These are phyloP conservation scores for Microctonus hyperodae DNA, from an alignment of 2,888 invertebrate genomes.

Conservation along the genomic window DNA sequence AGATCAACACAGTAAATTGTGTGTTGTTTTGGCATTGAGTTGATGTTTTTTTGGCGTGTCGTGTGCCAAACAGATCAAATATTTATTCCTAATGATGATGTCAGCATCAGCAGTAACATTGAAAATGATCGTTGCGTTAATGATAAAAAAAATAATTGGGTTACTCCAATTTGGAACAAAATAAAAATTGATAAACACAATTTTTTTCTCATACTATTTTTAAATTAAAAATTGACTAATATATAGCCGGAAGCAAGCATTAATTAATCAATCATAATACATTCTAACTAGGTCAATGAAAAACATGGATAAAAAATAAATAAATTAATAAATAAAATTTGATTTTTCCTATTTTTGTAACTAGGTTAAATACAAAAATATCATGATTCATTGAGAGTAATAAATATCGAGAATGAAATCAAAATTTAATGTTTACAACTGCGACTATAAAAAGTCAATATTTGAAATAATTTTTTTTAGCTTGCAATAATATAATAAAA, in stretches of 20 bases:
- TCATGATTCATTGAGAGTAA: neutral
- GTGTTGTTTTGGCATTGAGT: constrained; percentile 26
- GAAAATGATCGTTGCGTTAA: neutral
- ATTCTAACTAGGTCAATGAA: too few species aligned
- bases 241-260: too few species aligned
- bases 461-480: neutral
- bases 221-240: too few species aligned
- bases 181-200: too few species aligned
- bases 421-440: neutral
- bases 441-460: neutral
- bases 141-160: too few species aligned
- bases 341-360: neutral
- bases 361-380: constrained; percentile 11
- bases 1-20: constrained; percentile 1
- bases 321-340: neutral
- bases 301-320: neutral
- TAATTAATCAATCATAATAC: too few species aligned
- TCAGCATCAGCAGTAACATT: constrained; percentile 26
- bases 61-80: constrained; percentile 24
- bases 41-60: constrained; percentile 3
- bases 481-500: too few species aligned
- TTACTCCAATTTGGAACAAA: too few species aligned
- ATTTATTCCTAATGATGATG: constrained; percentile 42
- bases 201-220: too few species aligned
- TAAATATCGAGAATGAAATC: neutral